Base-by-base conservation (phyloP, 2,797 vertebrate species). In the Euphonia xanthogaster region DNA sequence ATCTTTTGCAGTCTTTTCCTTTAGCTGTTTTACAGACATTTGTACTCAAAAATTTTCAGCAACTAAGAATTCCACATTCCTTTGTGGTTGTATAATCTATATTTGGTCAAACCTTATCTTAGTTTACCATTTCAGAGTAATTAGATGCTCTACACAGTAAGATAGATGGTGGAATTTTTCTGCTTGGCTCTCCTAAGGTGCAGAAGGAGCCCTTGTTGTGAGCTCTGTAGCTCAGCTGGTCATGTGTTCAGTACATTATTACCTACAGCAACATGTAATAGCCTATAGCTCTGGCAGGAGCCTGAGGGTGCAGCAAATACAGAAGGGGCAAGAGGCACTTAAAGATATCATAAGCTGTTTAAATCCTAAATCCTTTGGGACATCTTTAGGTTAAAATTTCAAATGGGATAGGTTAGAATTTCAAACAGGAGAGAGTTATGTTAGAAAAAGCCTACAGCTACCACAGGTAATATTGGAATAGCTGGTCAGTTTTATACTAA, bases 181-280 rank as follows among this genome's bases (percentile, higher is more conserved):
- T 84, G n/a, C 30, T 55, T 70, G 24, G 23, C 30, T 88, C 44
- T 67, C 20, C 11, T 27, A 10, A 33, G 21, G 27, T 35, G 17
- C 58, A 75, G 66, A 31, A 47, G 28, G 9, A 35, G 25, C 12
- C n/a, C 9, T 11, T 30, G 18, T 2, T n/a, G 24, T 2, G 3
- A 76, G 14, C 16, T 68, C 27, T 45, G 6, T 4, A 33, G 31
- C 23, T 71, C 66, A 53, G 12, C 10, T 3, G 2, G 10, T 53
- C 24, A 1, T 8, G 6, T 1, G 2, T 47, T 63, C 68, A 58
- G 19, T 67, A 6, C 2, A 0, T 39, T 30, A 35, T 15, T 40
- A 40, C 40, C 17, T 40, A 1, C 7, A 47, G 30, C 17, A 54
- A 25, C 2, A 4, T 19, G 4, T 20, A n/a, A 31, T 18, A 67